Conservation (phyloP, 1,140 invertebrate species). For the Rhopalosiphum padi region DNA sequence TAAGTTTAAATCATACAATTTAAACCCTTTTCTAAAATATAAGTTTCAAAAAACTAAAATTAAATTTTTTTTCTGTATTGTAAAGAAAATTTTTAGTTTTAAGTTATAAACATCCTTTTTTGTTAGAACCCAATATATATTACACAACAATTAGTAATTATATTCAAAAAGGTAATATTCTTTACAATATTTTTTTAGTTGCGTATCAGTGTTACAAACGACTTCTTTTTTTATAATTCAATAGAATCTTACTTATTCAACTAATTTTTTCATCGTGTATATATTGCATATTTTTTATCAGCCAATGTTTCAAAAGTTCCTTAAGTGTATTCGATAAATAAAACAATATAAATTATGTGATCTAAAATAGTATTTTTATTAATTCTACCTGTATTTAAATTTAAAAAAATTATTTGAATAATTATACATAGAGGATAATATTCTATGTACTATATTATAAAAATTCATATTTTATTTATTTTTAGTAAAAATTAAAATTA, state of each 20-base stretch:
- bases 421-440: neutral
- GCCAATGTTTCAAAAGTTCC: constrained; percentile 4
- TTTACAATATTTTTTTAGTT: neutral
- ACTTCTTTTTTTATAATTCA: neutral
- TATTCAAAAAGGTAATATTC: neutral
- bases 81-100: neutral
- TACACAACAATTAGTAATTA: neutral
- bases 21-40: neutral
- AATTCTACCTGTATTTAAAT: neutral
- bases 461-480: neutral
- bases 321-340: neutral
- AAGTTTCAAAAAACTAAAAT: neutral
- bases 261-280: neutral
- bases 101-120: neutral
- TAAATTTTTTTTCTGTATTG: neutral
- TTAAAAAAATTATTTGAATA: neutral
- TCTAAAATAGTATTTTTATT: neutral
- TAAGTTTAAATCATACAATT: neutral
- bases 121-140: neutral
- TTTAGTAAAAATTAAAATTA: neutral
- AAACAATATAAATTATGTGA: neutral
- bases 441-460: neutral
- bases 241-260: neutral
- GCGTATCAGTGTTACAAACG: neutral
- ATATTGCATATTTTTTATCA: neutral